These are phyloP conservation scores for Nemotelus pantherinus DNA, from an alignment of 2,888 invertebrate genomes.

Conservation along the genomic window DNA sequence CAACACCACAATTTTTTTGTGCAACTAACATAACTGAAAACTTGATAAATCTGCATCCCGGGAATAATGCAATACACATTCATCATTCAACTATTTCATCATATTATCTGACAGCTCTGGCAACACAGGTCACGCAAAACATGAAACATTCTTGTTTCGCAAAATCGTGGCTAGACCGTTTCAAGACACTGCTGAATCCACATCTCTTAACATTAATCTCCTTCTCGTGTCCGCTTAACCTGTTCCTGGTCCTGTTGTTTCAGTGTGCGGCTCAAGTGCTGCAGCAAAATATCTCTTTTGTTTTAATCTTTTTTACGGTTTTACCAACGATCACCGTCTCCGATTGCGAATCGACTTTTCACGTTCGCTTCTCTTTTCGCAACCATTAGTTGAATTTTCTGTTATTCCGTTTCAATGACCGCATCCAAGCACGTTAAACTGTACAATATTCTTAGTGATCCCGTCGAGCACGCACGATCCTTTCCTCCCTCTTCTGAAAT, in stretches of 20 bases:
- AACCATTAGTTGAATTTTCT: no score
- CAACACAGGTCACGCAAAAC: not conserved
- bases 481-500: no score
- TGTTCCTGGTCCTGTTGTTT: not conserved
- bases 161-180: not conserved
- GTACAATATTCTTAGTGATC: no score
- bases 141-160: not conserved
- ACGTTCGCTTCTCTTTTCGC: not conserved
- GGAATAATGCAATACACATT: no score
- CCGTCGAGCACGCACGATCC: no score
- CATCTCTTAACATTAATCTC: not conserved
- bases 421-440: no score
- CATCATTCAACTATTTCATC: no score
- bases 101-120: not conserved
- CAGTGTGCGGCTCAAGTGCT: not conserved
- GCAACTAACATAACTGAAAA: no score
- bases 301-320: not conserved
- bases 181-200: not conserved
- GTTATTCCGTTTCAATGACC: no score
- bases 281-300: not conserved
- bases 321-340: not conserved
- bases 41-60: no score
- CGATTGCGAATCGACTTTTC: not conserved
- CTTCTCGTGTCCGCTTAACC: not conserved
- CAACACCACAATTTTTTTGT: no score